A percentile compares a stretch with the other conserved stretches of the same genome.
These are phyloP conservation scores for Phalacrocorax aristotelis DNA, from an alignment of 2,113 vertebrate species.

Conservation along the genomic window DNA sequence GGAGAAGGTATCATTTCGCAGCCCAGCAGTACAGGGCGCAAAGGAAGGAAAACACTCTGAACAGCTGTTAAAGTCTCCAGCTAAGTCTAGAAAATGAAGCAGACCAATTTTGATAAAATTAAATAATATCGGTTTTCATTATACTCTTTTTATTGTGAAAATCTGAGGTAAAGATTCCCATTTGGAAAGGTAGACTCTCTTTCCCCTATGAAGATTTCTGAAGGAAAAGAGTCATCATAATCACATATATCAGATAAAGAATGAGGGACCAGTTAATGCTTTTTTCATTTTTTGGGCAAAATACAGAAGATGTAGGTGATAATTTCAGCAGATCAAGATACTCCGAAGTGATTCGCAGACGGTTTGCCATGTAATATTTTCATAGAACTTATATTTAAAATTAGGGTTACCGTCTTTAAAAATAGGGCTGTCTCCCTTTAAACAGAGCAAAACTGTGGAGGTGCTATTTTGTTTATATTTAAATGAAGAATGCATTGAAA, in stretches of 20 bases:
- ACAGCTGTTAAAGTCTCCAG: conserved; percentile 33
- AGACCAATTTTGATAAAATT: conserved; percentile 38
- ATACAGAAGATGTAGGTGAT: conserved; percentile 54
- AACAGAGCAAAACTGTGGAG: background rate
- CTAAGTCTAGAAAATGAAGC: conserved; percentile 39
- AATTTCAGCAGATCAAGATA: conserved; percentile 70
- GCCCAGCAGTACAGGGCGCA: background rate
- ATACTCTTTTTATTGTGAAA: conserved; percentile 18
- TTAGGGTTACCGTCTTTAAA: conserved; percentile 35
- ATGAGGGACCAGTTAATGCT: background rate
- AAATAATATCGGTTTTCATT: background rate
- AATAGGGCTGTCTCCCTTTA: conserved; percentile 20
- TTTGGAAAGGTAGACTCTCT: conserved; percentile 54
- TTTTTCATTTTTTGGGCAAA: conserved; percentile 51
- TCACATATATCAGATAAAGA: conserved; percentile 48
- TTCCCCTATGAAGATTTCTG: conserved; percentile 54
- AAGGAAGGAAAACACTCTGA: conserved; percentile 37
- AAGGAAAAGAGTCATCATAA: conserved; percentile 44
- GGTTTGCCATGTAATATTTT: conserved; percentile 67
- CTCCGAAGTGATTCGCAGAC: conserved; percentile 64
- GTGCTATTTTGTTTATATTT: conserved; percentile 40
- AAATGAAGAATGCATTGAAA: conserved; percentile 36
- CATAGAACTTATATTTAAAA: conserved; percentile 42
- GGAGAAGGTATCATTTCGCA: background rate
- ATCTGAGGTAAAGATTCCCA: conserved; percentile 5